phyloP scores from a whole-genome alignment of 2,113 vertebrate genomes.

The Hiodon alosoides region DNA sequence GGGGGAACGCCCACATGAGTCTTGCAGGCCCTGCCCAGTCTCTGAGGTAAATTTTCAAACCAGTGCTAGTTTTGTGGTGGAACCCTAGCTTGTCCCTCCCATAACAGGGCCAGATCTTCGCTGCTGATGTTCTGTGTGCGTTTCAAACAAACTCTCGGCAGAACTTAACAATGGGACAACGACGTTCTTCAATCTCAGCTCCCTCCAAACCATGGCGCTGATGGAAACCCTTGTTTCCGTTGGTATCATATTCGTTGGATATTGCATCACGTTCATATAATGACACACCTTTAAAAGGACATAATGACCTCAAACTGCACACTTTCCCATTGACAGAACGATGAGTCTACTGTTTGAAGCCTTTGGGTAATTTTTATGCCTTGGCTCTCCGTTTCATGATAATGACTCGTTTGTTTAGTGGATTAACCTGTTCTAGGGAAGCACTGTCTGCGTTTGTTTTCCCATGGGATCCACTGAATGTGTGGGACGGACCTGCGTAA shows the following conservation, averaged over 20 bases:
- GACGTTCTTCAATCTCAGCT: too few species aligned
- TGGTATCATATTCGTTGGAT: neutral
- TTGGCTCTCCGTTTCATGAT: neutral
- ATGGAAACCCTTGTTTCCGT: too few species aligned
- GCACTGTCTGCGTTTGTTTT: conserved; percentile 35
- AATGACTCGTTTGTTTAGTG: conserved; percentile 4
- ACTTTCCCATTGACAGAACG: conserved; percentile 8
- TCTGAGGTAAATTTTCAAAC: neutral
- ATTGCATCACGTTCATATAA: neutral
- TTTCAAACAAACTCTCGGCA: too few species aligned
- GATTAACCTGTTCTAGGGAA: conserved; percentile 11
- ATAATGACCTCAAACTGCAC: neutral
- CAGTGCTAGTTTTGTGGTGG: neutral
- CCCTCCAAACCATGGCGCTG: too few species aligned
- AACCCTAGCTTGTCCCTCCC: conserved; percentile 1
- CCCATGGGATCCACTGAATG: conserved; percentile 38
- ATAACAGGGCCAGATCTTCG: neutral
- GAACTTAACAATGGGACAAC: too few species aligned
- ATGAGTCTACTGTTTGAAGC: conserved; percentile 21
- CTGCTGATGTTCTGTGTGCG: too few species aligned
- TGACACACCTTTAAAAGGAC: neutral
- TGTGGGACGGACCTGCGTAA: conserved; percentile 30
- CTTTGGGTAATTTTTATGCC: conserved; percentile 30
- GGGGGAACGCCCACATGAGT: neutral
- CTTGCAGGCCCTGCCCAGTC: neutral